These are phyloP conservation scores for Pempheris klunzingeri DNA, from an alignment of 2,797 vertebrate genomes.

Conservation along the genomic window DNA sequence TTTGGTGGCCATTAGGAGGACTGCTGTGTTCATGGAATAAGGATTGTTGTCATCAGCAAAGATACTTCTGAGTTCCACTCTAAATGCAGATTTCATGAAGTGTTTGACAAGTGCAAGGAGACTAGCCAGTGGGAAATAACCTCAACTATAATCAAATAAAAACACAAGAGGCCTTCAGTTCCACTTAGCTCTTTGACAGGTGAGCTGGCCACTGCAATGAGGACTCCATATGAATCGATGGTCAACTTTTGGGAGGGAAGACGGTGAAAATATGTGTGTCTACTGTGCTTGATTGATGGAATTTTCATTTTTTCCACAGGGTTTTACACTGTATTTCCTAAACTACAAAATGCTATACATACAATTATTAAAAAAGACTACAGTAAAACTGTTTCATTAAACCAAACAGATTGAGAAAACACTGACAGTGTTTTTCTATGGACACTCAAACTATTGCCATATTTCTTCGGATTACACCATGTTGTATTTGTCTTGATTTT, in stretches of 20 bases:
- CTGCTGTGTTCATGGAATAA: conserved; percentile 39
- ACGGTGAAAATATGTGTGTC: background rate
- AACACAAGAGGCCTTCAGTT: conserved; percentile 66
- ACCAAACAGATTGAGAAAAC: conserved; percentile 41
- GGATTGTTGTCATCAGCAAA: conserved; percentile 53
- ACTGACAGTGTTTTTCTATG: conserved; percentile 32
- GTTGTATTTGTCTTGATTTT: conserved; percentile 37
- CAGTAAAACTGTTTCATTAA: conserved; percentile 14
- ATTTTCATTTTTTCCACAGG: background rate
- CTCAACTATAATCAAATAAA: conserved; percentile 70
- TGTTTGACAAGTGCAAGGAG: conserved; percentile 59
- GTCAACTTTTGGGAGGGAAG: background rate
- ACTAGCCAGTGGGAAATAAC: conserved; percentile 62
- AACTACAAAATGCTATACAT: background rate
- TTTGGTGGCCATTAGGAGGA: conserved; percentile 69
- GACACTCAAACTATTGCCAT: conserved; percentile 38
- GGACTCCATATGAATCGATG: background rate
- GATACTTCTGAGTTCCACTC: conserved; percentile 64
- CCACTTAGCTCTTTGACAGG: conserved; percentile 62
- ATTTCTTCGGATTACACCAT: conserved; percentile 51
- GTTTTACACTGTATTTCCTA: background rate
- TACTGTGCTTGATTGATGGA: conserved; percentile 8
- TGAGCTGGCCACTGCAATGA: conserved; percentile 34
- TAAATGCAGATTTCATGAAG: conserved; percentile 83
- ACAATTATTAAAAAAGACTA: conserved; percentile 9